A percentile compares a stretch with the other conserved stretches of the same genome.
Evolutionary conservation across 1,140 invertebrate species (phyloP).

Genomic region (Apocrypta bakeri): DNA sequence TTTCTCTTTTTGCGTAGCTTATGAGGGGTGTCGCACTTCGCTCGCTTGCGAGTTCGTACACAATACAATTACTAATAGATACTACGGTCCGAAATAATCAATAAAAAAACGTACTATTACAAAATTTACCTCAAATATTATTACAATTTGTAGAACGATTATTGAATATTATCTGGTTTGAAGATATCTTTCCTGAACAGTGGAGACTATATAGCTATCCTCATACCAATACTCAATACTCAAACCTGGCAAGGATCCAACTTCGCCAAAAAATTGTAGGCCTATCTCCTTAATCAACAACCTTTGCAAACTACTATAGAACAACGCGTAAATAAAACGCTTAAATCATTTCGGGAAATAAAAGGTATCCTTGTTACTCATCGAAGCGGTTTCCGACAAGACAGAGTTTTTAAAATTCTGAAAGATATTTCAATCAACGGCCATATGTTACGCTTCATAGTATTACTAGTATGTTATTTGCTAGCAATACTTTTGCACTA

Average conservation of each 20-base stretch:
- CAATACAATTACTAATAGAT: too few relatives aligned
- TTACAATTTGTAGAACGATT: slow-evolving; percentile 54
- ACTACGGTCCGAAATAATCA: too few relatives aligned
- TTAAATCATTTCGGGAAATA: slow-evolving; percentile 15
- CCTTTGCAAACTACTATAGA: slow-evolving; percentile 62
- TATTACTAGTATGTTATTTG: too few relatives aligned
- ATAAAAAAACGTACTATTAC: slow-evolving; percentile 56
- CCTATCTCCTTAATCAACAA: slow-evolving; percentile 55
- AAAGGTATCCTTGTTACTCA: background rate
- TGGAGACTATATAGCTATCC: slow-evolving; percentile 64
- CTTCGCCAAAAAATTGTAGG: slow-evolving; percentile 56
- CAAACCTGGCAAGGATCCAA: slow-evolving; percentile 62
- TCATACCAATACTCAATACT: slow-evolving; percentile 63
- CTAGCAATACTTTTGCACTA: too few relatives aligned
- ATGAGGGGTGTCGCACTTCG: too few relatives aligned
- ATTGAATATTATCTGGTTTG: slow-evolving; percentile 56
- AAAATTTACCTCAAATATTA: slow-evolving; percentile 55
- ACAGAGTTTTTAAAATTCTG: slow-evolving; percentile 26
- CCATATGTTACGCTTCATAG: background rate
- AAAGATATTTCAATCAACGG: slow-evolving; percentile 18
- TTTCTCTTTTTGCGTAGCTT: too few relatives aligned
- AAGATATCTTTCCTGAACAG: slow-evolving; percentile 53
- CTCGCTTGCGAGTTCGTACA: too few relatives aligned
- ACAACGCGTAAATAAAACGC: slow-evolving; percentile 49
- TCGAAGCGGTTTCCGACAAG: slow-evolving; percentile 37